Conservation (phyloP, 2,113 vertebrate species). For the Polypterus bichir region DNA sequence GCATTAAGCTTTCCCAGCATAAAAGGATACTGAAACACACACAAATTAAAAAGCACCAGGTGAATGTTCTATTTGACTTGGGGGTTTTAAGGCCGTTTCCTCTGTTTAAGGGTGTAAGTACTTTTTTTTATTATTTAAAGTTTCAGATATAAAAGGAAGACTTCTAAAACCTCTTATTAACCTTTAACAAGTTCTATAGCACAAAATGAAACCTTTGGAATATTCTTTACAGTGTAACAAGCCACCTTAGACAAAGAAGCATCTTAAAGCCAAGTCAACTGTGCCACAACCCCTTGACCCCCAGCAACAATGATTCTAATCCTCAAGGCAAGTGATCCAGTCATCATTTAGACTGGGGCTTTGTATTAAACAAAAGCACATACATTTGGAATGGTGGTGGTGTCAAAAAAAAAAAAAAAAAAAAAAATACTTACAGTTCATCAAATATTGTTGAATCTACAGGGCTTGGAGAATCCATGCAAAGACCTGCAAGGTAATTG, state of each 20-base stretch:
- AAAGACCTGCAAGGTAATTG: constrained; percentile 47
- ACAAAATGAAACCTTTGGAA: neutral
- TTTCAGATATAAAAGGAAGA: neutral
- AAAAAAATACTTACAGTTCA: constrained; percentile 55
- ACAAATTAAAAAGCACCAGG: too few relatives aligned
- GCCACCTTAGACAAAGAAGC: neutral
- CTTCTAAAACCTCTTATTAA: neutral
- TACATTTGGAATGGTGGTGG: neutral
- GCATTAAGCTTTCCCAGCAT: too few relatives aligned
- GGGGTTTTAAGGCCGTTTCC: too few relatives aligned
- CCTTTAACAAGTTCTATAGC: neutral
- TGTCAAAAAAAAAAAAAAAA: too few relatives aligned
- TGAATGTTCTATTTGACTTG: too few relatives aligned
- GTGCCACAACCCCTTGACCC: neutral
- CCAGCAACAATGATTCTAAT: constrained; percentile 17
- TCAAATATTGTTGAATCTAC: constrained; percentile 49
- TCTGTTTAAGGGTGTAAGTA: too few relatives aligned
- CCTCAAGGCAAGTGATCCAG: constrained; percentile 17
- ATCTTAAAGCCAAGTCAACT: neutral
- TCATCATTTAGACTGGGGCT: neutral
- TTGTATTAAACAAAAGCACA: neutral
- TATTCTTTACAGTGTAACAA: neutral
- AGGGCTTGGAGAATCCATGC: constrained; percentile 61
- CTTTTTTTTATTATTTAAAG: constrained; percentile 13
- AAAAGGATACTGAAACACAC: too few relatives aligned